Percentiles rank a stretch among this genome's conserved stretches.
Evolutionary conservation across 2,113 vertebrate species (phyloP).

Genomic region (Rhombomys opimus): DNA sequence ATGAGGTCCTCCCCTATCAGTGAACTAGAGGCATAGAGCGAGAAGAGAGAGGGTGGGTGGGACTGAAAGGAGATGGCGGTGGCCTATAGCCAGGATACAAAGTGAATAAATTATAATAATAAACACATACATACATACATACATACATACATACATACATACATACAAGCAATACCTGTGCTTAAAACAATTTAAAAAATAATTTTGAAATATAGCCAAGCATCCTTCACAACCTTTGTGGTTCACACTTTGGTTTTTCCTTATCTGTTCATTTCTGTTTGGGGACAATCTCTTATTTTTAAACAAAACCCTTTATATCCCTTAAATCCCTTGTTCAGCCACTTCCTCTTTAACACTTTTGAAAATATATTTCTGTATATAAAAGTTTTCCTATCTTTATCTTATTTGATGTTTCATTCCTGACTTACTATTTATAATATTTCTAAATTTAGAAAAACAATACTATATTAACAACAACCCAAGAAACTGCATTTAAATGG

Average conservation of each 20-base stretch:
- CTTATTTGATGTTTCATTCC: neutral
- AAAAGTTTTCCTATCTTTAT: neutral
- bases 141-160: neutral
- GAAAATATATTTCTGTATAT: neutral
- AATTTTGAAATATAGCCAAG: neutral
- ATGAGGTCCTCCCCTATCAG: neutral
- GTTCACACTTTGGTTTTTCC: neutral
- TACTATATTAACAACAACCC: neutral
- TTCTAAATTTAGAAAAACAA: neutral
- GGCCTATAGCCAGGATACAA: no score
- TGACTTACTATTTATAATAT: neutral
- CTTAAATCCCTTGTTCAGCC: neutral
- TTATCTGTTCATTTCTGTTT: neutral
- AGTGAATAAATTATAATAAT: no score
- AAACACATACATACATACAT: no score
- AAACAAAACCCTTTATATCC: neutral
- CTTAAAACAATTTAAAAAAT: neutral
- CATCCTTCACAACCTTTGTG: neutral
- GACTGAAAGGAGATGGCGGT: no score
- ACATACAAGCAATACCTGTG: neutral
- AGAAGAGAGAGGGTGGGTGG: no score
- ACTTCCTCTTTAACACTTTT: neutral
- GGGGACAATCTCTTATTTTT: neutral
- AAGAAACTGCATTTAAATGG: neutral
- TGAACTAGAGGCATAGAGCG: no score